Conservation (phyloP, 2,113 vertebrate genomes). For the Eublepharis macularius region DNA sequence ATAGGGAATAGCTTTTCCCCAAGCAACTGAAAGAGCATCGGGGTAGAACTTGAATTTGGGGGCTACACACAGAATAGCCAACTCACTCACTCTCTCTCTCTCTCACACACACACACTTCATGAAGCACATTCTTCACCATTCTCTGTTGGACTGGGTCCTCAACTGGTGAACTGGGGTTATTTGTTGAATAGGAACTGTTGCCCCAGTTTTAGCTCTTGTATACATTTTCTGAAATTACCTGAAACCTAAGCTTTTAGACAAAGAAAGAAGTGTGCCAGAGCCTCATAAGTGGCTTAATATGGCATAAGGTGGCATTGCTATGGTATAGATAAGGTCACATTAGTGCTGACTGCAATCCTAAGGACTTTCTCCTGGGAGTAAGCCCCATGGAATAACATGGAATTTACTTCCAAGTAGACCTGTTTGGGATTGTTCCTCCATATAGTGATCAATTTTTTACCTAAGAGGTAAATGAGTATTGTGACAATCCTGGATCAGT, state of each 20-base stretch:
- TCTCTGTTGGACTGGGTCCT: background rate
- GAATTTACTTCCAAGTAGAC: too few relatives aligned
- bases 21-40: background rate
- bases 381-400: too few relatives aligned
- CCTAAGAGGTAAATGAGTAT: background rate
- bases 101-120: too few relatives aligned
- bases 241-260: background rate
- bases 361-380: too few relatives aligned
- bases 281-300: too few relatives aligned
- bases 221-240: background rate
- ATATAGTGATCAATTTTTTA: too few relatives aligned
- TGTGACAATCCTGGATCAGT: background rate
- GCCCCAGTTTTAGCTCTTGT: background rate
- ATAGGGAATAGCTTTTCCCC: background rate
- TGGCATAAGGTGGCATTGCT: background rate
- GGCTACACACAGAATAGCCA: background rate
- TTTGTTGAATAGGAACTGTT: background rate
- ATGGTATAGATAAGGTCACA: background rate
- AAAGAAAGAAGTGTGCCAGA: background rate
- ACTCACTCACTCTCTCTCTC: too few relatives aligned
- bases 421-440: too few relatives aligned
- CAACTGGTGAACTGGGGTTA: background rate
- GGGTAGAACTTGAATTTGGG: background rate
- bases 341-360: background rate
- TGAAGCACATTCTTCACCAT: background rate